phyloP scores from a whole-genome alignment of 2,888 invertebrate genomes.

The Agonum fuliginosum region DNA sequence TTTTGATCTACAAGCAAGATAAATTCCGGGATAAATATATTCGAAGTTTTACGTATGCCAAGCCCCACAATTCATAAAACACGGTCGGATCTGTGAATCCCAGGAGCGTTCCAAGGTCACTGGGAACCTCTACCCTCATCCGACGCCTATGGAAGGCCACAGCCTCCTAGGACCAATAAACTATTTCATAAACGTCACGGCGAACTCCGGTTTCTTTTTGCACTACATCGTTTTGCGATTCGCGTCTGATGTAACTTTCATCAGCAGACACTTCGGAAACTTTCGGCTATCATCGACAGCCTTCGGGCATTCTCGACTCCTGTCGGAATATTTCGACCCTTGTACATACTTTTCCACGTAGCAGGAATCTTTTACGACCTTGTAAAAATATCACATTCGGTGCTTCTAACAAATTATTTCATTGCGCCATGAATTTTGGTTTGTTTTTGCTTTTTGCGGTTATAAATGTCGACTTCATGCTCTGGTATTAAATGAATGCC shows the following conservation, averaged over 20 bases:
- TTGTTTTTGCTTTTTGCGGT: conserved; percentile 27
- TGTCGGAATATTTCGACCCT: not conserved
- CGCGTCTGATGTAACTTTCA: conserved; percentile 50
- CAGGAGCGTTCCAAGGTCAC: conserved; percentile 23
- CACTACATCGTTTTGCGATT: conserved; percentile 58
- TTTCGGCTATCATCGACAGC: not conserved
- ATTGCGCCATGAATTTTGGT: conserved; percentile 40
- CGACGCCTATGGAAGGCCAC: conserved; percentile 16
- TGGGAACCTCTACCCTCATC: conserved; percentile 32
- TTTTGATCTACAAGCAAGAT: not conserved
- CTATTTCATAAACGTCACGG: conserved; percentile 58
- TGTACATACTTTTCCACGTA: conserved; percentile 24
- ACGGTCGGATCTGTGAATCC: conserved; percentile 13
- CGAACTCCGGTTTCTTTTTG: conserved; percentile 49
- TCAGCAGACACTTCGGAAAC: conserved; percentile 26
- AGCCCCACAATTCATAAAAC: conserved; percentile 43
- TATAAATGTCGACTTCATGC: conserved; percentile 26
- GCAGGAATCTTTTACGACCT: conserved; percentile 37
- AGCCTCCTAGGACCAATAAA: conserved; percentile 56
- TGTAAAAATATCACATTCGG: conserved; percentile 51
- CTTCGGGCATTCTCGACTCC: not conserved
- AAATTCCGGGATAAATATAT: conserved; percentile 12
- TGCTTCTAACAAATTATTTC: conserved; percentile 43
- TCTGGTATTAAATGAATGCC: conserved; percentile 22
- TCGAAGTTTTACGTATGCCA: conserved; percentile 11